Evolutionary conservation across 2,797 vertebrate species (phyloP).

Genomic region (Mallotus villosus): DNA sequence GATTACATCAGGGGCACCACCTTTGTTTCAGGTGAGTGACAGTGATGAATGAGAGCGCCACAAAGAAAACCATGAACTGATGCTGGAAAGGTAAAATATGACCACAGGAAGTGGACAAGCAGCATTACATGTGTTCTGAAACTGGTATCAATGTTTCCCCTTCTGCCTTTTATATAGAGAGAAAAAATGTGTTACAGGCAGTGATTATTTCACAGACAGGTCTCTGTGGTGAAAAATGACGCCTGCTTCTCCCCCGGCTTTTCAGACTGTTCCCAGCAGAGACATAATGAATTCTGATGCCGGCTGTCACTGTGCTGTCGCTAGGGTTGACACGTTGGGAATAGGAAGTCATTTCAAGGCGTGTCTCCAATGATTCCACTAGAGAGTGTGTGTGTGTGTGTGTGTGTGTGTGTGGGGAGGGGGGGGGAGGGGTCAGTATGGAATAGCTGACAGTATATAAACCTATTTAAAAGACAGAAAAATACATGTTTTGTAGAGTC

Average conservation of each 20-base stretch:
- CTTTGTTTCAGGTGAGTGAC: constrained; percentile 33
- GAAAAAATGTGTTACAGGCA: constrained; percentile 38
- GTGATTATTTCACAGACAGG: constrained; percentile 55
- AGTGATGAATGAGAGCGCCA: constrained; percentile 53
- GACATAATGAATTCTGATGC: constrained; percentile 68
- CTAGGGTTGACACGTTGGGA: constrained; percentile 40
- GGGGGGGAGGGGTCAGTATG: constrained; percentile 38
- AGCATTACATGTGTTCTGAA: constrained; percentile 36
- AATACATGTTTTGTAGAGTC: constrained; percentile 42
- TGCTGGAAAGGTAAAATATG: constrained; percentile 27
- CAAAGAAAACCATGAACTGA: constrained; percentile 28
- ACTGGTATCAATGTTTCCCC: constrained; percentile 33
- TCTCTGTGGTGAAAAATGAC: constrained; percentile 48
- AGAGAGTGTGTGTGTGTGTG: constrained; percentile 18
- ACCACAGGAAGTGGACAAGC: constrained; percentile 17
- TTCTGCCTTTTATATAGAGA: constrained; percentile 1
- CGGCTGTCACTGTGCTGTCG: constrained; percentile 56
- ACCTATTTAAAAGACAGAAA: constrained; percentile 46
- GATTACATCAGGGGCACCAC: background rate
- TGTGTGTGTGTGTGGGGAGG: constrained; percentile 7
- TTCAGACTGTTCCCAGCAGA: constrained; percentile 40
- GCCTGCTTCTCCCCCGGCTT: constrained; percentile 42
- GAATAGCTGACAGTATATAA: constrained; percentile 51
- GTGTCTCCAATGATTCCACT: constrained; percentile 32
- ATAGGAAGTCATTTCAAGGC: constrained; percentile 52